These are phyloP conservation scores for Epinephelus cyanopodus DNA, from an alignment of 2,113 vertebrate species.

Conservation along the genomic window DNA sequence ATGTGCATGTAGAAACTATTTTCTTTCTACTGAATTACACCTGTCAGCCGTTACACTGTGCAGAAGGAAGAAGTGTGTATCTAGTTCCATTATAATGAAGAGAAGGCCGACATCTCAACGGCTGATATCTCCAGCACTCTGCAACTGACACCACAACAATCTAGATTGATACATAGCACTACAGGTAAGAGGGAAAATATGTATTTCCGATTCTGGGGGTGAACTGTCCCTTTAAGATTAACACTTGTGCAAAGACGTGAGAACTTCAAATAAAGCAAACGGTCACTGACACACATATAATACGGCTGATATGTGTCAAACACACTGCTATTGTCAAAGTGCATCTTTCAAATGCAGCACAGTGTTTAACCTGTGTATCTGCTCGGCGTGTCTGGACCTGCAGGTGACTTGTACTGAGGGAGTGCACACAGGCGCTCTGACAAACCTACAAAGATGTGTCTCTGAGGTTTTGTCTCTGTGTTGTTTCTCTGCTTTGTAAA, in stretches of 20 bases:
- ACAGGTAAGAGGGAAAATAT: no score
- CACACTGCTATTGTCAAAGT: neutral
- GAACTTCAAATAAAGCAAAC: slow-evolving; percentile 9
- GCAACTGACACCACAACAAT: no score
- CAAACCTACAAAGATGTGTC: neutral
- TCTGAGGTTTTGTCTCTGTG: slow-evolving; percentile 3
- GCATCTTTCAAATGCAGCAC: slow-evolving; percentile 29
- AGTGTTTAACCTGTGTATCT: slow-evolving; percentile 37
- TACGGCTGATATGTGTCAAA: neutral
- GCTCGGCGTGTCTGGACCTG: slow-evolving; percentile 58
- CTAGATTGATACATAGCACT: no score
- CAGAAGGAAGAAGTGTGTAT: no score
- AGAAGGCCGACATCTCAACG: no score
- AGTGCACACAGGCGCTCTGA: neutral
- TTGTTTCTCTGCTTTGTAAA: neutral
- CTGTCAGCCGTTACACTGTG: no score
- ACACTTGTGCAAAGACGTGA: neutral
- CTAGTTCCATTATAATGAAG: no score
- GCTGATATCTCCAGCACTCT: no score
- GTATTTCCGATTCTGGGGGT: no score
- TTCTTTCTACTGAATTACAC: no score
- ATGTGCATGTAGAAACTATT: no score
- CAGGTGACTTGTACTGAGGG: slow-evolving; percentile 23
- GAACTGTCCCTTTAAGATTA: no score
- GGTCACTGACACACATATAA: neutral